These are phyloP conservation scores for Agrilus mali DNA, from an alignment of 2,888 invertebrate species.

Conservation along the genomic window DNA sequence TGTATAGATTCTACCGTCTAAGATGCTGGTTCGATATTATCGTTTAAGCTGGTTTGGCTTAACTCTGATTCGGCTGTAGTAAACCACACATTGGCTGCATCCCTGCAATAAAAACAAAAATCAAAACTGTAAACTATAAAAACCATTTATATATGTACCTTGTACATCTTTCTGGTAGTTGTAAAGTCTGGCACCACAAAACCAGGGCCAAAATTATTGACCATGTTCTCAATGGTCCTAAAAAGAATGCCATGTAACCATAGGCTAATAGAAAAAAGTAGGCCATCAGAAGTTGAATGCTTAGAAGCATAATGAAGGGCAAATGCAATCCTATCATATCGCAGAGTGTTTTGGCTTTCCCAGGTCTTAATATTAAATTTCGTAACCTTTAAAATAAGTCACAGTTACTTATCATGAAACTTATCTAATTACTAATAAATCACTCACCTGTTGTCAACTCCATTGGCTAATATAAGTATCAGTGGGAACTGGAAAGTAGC, in stretches of 20 bases:
- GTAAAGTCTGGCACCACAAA: constrained; percentile 52
- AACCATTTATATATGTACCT: constrained; percentile 34
- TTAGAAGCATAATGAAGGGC: constrained; percentile 45
- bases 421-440: not conserved
- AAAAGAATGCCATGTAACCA: constrained; percentile 60
- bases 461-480: constrained; percentile 54
- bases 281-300: constrained; percentile 49
- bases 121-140: no score
- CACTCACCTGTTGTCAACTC: constrained; percentile 44
- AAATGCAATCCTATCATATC: constrained; percentile 24
- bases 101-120: constrained; percentile 9
- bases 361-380: constrained; percentile 21
- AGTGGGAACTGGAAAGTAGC: constrained; percentile 68
- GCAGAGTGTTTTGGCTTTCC: constrained; percentile 19
- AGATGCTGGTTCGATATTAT: no score
- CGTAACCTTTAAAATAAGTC: constrained; percentile 21
- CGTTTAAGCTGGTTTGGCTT: not conserved
- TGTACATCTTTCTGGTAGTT: constrained; percentile 46
- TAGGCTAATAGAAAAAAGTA: constrained; percentile 75
- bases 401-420: not conserved
- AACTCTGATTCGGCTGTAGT: constrained; percentile 9
- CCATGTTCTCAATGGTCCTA: constrained; percentile 74
- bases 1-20: not conserved
- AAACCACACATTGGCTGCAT: constrained; percentile 15
- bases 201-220: constrained; percentile 54